Base-by-base conservation (phyloP, 2,113 vertebrate species). In the Sprattus sprattus region DNA sequence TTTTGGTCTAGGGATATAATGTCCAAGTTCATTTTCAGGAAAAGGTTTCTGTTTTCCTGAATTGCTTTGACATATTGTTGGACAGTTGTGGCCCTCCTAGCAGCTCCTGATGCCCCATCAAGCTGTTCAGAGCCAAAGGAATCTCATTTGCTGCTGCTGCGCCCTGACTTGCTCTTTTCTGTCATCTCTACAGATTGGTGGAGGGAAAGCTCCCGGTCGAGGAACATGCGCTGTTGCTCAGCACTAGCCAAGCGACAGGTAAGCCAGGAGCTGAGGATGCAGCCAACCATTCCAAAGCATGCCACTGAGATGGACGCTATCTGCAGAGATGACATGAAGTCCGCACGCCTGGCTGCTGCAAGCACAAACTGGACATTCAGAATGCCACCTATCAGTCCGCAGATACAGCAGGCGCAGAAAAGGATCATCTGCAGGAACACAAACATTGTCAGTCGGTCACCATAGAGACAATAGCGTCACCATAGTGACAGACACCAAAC, bases 341-440 rank as follows among this genome's bases (percentile, higher is more conserved):
- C 93, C 0, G 94, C 94, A 89, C 93, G 95, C 92, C 95, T 97
- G 45, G 94, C 95, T 88, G 96, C 92, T 54, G 95, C 95, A 71
- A 96, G 95, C 89, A 97, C 95, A 92, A 97, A 97, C 91, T 97
- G 96, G 86, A 97, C 94, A 88, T 96, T 97, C 92, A 97, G 91
- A 91, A 97, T 97, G 91, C 96, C 96, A 85, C 96, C 95, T 16
- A 97, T 97, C 81, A 97, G 94, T 89, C 96, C 96, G 86, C 96
- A 97, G 94, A 97, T 97, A 91, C 97, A 97, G 92, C 96, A 97
- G 91, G 97, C 96, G 78, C 96, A 97, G 89, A 97, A 97, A 89
- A 97, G 94, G 91, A 97, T 97, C 97, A 97, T 97, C 96, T 97
- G 91, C 11, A 85, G 71, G 85, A 49, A 91, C 9, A 78, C 52